These are phyloP conservation scores for Scaptomyza polygonia DNA, from an alignment of 2,888 invertebrate species.

Conservation along the genomic window DNA sequence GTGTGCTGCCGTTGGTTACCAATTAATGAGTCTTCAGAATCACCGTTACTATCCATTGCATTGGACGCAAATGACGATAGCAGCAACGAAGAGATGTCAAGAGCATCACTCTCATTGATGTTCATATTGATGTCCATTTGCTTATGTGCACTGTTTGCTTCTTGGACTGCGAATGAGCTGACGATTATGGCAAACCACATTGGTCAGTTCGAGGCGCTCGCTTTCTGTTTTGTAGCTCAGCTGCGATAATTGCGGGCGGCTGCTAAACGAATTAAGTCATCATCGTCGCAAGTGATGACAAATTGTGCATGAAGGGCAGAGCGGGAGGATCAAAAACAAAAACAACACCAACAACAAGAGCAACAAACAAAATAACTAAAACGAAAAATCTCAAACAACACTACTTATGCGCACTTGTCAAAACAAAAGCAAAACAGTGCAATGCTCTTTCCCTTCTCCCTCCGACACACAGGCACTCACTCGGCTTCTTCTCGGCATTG, in stretches of 20 bases:
- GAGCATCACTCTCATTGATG: conserved; percentile 1
- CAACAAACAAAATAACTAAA: background rate
- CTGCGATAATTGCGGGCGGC: conserved; percentile 41
- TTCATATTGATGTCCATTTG: conserved; percentile 10
- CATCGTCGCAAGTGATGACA: conserved; percentile 81
- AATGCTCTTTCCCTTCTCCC: conserved; percentile 23
- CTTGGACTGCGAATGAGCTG: conserved; percentile 34
- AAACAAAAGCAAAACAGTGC: conserved; percentile 48
- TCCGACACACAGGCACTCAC: background rate
- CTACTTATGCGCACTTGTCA: conserved; percentile 66
- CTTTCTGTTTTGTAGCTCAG: conserved; percentile 20
- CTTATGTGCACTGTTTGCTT: conserved; percentile 9
- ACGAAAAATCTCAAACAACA: conserved; percentile 26
- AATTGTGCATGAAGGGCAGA: conserved; percentile 83
- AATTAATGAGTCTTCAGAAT: conserved; percentile 28
- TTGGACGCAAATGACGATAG: conserved; percentile 14
- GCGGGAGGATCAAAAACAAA: conserved; percentile 34
- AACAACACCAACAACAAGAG: conserved; percentile 22
- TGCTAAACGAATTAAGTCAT: conserved; percentile 84
- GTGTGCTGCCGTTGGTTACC: background rate
- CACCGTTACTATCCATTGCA: conserved; percentile 12
- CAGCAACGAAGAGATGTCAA: conserved; percentile 24
- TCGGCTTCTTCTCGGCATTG: conserved; percentile 9
- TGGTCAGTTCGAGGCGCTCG: conserved; percentile 36
- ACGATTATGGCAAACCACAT: conserved; percentile 9